Conservation (phyloP, 2,113 vertebrate genomes). For the Aldabrachelys gigantea region DNA sequence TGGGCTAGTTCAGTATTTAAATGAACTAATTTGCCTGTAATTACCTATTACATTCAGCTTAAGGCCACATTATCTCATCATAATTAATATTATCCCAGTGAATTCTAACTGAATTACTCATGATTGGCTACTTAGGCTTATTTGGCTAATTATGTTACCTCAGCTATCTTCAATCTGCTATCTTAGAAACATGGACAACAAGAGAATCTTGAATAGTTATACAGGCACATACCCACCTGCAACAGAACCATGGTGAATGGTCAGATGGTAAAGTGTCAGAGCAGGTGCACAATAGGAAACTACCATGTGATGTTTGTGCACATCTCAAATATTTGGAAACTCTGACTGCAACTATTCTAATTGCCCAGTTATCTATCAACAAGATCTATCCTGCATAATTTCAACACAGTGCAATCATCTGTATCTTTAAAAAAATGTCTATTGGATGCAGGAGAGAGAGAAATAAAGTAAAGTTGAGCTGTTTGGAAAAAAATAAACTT, state of each 20-base stretch:
- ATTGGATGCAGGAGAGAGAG: rapidly evolving
- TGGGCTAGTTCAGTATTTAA: background rate
- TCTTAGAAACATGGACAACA: background rate
- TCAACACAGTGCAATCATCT: background rate
- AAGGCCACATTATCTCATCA: background rate
- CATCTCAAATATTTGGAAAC: slow-evolving; percentile 1
- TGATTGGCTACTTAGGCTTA: background rate
- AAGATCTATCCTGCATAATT: background rate
- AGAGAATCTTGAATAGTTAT: background rate
- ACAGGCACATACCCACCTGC: rapidly evolving
- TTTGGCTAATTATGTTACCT: background rate
- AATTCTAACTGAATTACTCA: background rate
- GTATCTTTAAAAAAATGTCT: background rate
- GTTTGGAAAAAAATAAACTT: background rate
- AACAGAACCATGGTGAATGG: background rate
- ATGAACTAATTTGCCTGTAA: background rate
- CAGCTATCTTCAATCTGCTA: background rate
- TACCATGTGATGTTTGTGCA: background rate
- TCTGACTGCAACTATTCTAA: slow-evolving; percentile 21
- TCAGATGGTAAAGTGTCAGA: rapidly evolving
- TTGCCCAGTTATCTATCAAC: slow-evolving; percentile 8
- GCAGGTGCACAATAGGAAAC: background rate
- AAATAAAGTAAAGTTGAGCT: background rate
- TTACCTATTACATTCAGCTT: background rate
- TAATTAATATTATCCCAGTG: background rate